Percentiles rank a stretch among this genome's conserved stretches.
Conservation (phyloP, 2,888 invertebrate species). For the Platerodrilus igneus region DNA sequence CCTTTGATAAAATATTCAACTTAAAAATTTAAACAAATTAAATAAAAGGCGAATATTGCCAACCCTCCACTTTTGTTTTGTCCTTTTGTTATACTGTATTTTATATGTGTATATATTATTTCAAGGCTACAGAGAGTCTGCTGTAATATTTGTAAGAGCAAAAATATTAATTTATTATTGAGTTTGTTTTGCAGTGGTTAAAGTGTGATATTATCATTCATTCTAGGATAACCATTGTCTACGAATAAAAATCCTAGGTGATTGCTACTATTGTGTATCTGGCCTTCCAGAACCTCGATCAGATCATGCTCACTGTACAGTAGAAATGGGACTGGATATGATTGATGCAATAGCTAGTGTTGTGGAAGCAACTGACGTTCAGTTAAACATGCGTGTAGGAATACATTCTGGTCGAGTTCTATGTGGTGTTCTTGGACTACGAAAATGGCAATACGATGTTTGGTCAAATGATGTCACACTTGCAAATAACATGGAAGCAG, state of each 20-base stretch:
- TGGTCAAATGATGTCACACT: constrained; percentile 92
- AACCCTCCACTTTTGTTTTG: too few relatives aligned
- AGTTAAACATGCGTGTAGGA: constrained; percentile 88
- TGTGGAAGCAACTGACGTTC: constrained; percentile 88
- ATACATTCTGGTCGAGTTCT: constrained; percentile 87
- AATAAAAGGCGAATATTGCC: too few relatives aligned
- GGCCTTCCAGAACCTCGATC: constrained; percentile 86
- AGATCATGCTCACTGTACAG: constrained; percentile 89
- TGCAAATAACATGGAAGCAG: constrained; percentile 86
- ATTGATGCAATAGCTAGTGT: constrained; percentile 83
- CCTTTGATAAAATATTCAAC: too few relatives aligned
- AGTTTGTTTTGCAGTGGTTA: too few relatives aligned
- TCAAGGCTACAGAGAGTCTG: too few relatives aligned
- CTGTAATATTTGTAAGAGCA: too few relatives aligned
- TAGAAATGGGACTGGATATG: constrained; percentile 83
- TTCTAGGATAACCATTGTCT: constrained; percentile 74
- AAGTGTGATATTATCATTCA: constrained; percentile 16
- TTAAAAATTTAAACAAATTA: too few relatives aligned
- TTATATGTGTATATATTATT: too few relatives aligned
- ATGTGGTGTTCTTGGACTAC: constrained; percentile 82
- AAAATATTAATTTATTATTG: too few relatives aligned
- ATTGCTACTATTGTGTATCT: constrained; percentile 91
- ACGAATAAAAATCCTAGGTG: constrained; percentile 80
- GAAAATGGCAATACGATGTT: constrained; percentile 93
- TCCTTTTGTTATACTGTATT: too few relatives aligned